Evolutionary conservation across 2,888 invertebrate genomes (phyloP).

Genomic region (Cantharis rufa): DNA sequence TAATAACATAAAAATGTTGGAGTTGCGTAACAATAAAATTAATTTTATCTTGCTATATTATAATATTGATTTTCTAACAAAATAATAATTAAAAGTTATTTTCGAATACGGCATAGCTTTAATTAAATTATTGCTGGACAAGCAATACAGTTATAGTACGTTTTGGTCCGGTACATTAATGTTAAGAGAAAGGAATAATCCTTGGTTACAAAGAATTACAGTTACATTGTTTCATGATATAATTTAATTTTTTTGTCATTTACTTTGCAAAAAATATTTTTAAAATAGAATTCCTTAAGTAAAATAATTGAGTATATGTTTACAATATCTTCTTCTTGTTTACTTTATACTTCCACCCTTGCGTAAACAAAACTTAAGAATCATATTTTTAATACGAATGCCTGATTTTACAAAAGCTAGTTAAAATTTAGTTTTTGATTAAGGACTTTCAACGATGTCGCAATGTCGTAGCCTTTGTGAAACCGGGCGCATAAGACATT

Average conservation of each 20-base stretch:
- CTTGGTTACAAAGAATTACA: not conserved
- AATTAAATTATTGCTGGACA: not conserved
- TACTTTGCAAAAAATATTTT: not conserved
- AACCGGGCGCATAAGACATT: too few species aligned
- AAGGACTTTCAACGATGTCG: too few species aligned
- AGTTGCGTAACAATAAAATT: not conserved
- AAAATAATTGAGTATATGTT: too few species aligned
- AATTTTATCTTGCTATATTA: not conserved
- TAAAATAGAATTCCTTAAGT: too few species aligned
- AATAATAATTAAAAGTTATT: not conserved
- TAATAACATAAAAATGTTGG: not conserved
- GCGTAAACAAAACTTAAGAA: too few species aligned
- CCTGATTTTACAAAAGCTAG: too few species aligned
- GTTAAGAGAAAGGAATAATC: not conserved
- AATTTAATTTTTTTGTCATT: not conserved
- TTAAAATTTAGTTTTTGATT: too few species aligned
- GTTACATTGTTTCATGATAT: not conserved
- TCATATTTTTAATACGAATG: too few species aligned
- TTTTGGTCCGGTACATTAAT: not conserved
- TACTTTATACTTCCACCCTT: too few species aligned
- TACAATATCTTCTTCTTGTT: too few species aligned
- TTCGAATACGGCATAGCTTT: not conserved
- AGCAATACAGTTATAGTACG: not conserved
- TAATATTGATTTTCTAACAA: not conserved
- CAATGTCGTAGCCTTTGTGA: too few species aligned